phyloP scores from a whole-genome alignment of 2,797 vertebrate species.

The Bucorvus abyssinicus region DNA sequence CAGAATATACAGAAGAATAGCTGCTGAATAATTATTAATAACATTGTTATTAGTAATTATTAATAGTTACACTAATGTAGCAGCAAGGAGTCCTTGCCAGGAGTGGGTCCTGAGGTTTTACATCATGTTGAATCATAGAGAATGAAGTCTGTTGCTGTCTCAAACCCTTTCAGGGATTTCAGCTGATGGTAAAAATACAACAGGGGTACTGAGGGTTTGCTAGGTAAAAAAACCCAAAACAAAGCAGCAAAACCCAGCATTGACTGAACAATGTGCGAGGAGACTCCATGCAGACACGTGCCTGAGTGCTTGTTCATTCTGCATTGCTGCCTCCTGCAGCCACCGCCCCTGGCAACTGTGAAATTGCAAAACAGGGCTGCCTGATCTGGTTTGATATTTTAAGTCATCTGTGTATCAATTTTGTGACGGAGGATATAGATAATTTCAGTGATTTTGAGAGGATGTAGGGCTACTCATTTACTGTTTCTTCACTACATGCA shows the following conservation, averaged over 20 bases:
- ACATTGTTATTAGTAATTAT: background rate
- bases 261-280: background rate
- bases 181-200: background rate
- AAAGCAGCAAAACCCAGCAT: background rate
- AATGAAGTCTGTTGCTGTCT: rapidly evolving
- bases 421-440: background rate
- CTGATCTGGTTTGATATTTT: background rate
- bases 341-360: background rate
- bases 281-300: background rate
- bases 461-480: background rate
- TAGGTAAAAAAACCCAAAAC: background rate
- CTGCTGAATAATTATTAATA: background rate
- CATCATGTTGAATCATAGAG: background rate
- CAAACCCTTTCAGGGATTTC: background rate
- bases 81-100: background rate
- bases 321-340: background rate
- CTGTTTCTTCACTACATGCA: background rate
- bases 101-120: background rate
- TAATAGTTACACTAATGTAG: background rate
- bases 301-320: background rate
- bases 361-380: background rate
- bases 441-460: background rate
- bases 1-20: background rate
- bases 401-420: background rate
- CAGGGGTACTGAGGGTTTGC: background rate